Evolutionary conservation across 2,113 vertebrate genomes (phyloP), one percentile per base, ranked within the genome.

Genomic region (Choloepus hoffmanni): DNA sequence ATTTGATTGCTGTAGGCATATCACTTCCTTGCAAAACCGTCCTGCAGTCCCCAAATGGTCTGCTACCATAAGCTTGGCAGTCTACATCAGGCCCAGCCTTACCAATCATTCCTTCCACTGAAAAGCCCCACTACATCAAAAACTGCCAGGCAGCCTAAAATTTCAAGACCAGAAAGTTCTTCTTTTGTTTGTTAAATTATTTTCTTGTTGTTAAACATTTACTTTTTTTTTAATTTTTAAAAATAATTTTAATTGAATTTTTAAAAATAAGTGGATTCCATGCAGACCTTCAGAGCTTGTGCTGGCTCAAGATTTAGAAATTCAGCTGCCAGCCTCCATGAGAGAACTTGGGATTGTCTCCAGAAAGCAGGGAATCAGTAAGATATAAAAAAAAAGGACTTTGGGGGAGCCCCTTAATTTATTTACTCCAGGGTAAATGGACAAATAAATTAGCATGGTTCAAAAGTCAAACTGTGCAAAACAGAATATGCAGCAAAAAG

Each of bases 391-490:
- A 72, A 40, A 62, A 16, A 83, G 48, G 73, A 67, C 24, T 72
- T 73, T 43, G 3, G 24, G 73, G 43, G 9, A 55, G 26, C 15
- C 78, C 84, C 40, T 63, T n/a, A 45, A 81, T 60, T 78, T 28
- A 85, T 28, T 85, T 73, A 86, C 23, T 77, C 81, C 74, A 87
- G 45, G 67, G 60, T 79, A 60, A 74, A 68, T n/a, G 30, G 2
- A 11, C 87, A 74, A 76, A 62, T 65, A 67, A 4, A 76, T 72
- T n/a, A 58, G 45, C 36, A 50, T 14, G 7, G 30, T 40, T 93
- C 78, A 83, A 96, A 96, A 91, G 63, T 93, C 70, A 94, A 76
- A 90, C 40, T 84, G n/a, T 77, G 60, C 30, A 78, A 95, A 95
- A 85, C 6, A 58, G 19, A 95, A 63, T 68, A 76, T 28, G 58